These are phyloP conservation scores for Myiotriccus ornatus DNA, from an alignment of 2,797 vertebrate species.

Conservation along the genomic window DNA sequence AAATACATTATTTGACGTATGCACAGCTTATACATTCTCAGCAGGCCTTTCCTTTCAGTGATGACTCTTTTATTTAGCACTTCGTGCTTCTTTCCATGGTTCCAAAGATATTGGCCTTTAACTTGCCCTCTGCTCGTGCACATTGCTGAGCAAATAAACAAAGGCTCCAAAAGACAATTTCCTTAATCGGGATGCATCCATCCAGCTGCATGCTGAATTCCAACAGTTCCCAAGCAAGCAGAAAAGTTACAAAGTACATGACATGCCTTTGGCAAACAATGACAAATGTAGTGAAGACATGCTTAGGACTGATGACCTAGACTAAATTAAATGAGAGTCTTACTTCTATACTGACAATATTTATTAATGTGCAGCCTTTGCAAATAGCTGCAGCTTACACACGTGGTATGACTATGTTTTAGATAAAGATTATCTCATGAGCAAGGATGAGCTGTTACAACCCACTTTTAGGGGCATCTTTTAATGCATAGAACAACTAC, in stretches of 20 bases:
- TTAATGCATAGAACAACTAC: not conserved
- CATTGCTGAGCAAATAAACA: constrained; percentile 22
- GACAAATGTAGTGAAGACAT: not conserved
- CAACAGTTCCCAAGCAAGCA: not conserved
- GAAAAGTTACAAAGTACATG: not conserved
- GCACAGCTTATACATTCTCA: not conserved
- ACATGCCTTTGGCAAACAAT: not conserved
- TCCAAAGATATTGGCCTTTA: not conserved
- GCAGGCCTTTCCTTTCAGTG: not conserved
- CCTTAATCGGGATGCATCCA: not conserved
- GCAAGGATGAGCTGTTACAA: not conserved
- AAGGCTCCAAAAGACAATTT: not conserved
- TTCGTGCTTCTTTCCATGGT: not conserved
- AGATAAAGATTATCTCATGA: not conserved
- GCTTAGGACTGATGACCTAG: not conserved
- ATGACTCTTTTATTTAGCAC: not conserved
- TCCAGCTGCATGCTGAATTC: not conserved
- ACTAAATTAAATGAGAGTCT: not conserved
- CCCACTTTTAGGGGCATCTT: not conserved
- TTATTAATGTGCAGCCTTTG: not conserved
- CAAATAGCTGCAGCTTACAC: not conserved
- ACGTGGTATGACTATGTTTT: not conserved
- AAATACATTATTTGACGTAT: not conserved
- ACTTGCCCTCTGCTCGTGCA: not conserved
- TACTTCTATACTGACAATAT: not conserved